These are phyloP conservation scores for Cotesia chilonis DNA, from an alignment of 1,140 invertebrate genomes.

Conservation along the genomic window DNA sequence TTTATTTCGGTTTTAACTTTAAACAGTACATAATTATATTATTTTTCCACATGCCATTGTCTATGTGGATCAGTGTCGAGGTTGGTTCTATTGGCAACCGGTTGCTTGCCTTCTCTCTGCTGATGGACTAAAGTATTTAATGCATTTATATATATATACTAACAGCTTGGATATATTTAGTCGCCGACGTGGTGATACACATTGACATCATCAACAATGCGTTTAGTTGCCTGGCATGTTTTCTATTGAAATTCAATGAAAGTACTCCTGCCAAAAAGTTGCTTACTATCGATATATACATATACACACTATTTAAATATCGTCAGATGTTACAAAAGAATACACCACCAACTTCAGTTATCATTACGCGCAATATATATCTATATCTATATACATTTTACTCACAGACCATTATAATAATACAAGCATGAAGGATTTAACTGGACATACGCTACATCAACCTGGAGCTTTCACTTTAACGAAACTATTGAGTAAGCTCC, in stretches of 20 bases:
- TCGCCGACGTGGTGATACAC: not conserved
- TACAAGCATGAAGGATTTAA: not conserved
- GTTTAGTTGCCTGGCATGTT: not conserved
- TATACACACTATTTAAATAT: not conserved
- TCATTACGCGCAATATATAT: not conserved
- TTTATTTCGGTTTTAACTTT: not conserved
- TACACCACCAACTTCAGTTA: not conserved
- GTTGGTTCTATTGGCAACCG: not conserved
- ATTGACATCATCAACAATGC: constrained; percentile 21
- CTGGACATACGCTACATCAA: constrained; percentile 16
- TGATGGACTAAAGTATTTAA: too few relatives aligned
- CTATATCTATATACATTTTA: not conserved
- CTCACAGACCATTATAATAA: constrained; percentile 13
- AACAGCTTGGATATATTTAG: not conserved
- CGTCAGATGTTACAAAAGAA: not conserved
- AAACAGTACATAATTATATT: too few relatives aligned
- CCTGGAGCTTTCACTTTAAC: constrained; percentile 31
- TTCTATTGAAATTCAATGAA: constrained; percentile 10
- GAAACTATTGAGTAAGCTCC: constrained; percentile 30
- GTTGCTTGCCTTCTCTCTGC: not conserved
- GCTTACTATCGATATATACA: constrained; percentile 13
- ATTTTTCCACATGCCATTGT: not conserved
- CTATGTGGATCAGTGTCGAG: constrained; percentile 32
- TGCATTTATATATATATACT: too few relatives aligned
- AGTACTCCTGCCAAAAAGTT: constrained; percentile 23